Percentiles rank a stretch among this genome's conserved stretches.
These are phyloP conservation scores for Coreius guichenoti DNA, from an alignment of 2,797 vertebrate species.

Conservation along the genomic window DNA sequence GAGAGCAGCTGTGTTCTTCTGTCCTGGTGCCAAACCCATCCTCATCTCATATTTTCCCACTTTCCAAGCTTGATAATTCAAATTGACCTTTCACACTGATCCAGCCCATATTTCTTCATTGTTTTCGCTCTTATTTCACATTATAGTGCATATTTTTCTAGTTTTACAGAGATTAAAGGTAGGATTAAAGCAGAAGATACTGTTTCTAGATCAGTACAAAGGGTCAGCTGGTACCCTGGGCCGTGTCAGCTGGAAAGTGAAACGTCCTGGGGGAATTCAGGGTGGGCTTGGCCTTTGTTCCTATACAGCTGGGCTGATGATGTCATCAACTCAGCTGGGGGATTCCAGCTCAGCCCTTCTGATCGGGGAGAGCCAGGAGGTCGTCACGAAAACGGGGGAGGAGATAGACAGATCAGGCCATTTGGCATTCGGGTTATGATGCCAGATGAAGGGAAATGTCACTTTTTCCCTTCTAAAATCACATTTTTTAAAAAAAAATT, in stretches of 20 bases:
- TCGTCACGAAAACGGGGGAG: slow-evolving; percentile 9
- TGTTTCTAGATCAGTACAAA: slow-evolving; percentile 24
- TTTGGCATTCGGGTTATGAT: slow-evolving; percentile 23
- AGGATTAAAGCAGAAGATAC: neutral
- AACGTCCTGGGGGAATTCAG: slow-evolving; percentile 38
- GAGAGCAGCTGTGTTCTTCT: slow-evolving; percentile 33
- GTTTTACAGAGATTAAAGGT: slow-evolving; percentile 1
- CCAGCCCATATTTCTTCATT: slow-evolving; percentile 29
- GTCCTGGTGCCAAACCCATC: slow-evolving; percentile 9
- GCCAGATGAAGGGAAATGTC: slow-evolving; percentile 16
- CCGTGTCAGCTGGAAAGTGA: slow-evolving; percentile 36
- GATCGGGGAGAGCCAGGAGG: slow-evolving; percentile 22
- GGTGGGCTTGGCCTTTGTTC: slow-evolving; percentile 46
- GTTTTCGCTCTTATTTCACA: slow-evolving; percentile 12
- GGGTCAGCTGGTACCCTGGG: slow-evolving; percentile 3
- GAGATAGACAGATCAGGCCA: slow-evolving; percentile 17
- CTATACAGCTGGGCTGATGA: slow-evolving; percentile 59
- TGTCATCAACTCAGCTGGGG: slow-evolving; percentile 60
- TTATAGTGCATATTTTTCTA: slow-evolving; percentile 18
- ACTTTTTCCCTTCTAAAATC: neutral
- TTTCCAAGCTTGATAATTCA: slow-evolving; percentile 23
- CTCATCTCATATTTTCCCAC: slow-evolving; percentile 15
- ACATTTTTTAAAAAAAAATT: neutral
- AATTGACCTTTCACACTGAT: slow-evolving; percentile 12
- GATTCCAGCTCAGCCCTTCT: slow-evolving; percentile 47